phyloP scores from a whole-genome alignment of 1,140 invertebrate genomes.

The Galendromus occidentalis region DNA sequence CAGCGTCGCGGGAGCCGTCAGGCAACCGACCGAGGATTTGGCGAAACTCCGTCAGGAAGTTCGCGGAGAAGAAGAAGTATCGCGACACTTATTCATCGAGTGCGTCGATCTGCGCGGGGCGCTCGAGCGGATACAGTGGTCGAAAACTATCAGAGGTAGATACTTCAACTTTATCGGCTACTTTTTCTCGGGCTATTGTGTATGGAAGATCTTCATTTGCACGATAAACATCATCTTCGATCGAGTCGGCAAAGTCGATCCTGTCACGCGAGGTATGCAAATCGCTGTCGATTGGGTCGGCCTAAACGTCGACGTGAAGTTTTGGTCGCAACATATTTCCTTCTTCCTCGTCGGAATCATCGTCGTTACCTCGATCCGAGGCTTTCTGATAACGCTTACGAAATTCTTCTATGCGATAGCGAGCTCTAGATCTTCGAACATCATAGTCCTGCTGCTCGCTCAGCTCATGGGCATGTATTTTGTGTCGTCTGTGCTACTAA shows the following conservation, averaged over 20 bases:
- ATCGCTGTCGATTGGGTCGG: conserved; percentile 94
- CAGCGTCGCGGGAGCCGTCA: not conserved
- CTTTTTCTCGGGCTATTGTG: conserved; percentile 94
- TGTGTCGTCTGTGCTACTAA: conserved; percentile 86
- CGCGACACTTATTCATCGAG: conserved; percentile 83
- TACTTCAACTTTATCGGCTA: conserved; percentile 98
- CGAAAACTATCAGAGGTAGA: conserved; percentile 87
- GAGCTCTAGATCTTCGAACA: conserved; percentile 95
- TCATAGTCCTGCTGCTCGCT: conserved; percentile 86
- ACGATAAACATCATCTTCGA: conserved; percentile 98
- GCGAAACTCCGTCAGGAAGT: conserved; percentile 67
- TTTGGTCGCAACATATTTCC: conserved; percentile 98
- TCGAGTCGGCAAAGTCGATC: conserved; percentile 92
- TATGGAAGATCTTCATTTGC: conserved; percentile 98
- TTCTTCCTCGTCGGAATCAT: conserved; percentile 94
- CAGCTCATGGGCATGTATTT: conserved; percentile 99
- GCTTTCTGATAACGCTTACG: conserved; percentile 84
- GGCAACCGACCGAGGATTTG: conserved; percentile 35
- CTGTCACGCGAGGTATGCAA: conserved; percentile 86
- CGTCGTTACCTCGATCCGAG: conserved; percentile 89
- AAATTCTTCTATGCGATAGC: conserved; percentile 99
- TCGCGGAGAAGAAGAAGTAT: conserved; percentile 65
- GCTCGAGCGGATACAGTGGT: conserved; percentile 78
- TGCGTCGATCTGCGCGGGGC: conserved; percentile 81
- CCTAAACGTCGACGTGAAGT: conserved; percentile 78